Percentiles rank a stretch among this genome's conserved stretches.
Conservation (phyloP, 2,113 vertebrate genomes). For the Rhea americana region DNA sequence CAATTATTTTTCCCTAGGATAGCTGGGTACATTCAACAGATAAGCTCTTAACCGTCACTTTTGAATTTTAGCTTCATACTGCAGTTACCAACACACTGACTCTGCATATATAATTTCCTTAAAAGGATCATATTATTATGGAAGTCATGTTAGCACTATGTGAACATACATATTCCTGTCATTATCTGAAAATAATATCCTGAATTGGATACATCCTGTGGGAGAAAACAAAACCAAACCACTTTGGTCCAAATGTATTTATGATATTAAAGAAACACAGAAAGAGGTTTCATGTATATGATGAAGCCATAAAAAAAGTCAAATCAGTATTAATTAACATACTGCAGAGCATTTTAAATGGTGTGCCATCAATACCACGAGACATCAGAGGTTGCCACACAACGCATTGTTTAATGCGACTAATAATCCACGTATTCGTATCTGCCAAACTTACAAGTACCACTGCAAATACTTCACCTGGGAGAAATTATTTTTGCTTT, state of each 20-base stretch:
- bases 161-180: background rate
- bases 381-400: accelerated
- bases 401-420: background rate
- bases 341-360: background rate
- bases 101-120: slow-evolving; percentile 42
- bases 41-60: slow-evolving; percentile 54
- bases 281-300: background rate
- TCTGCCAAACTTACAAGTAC: background rate
- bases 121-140: slow-evolving; percentile 6
- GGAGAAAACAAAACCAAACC: slow-evolving; percentile 21
- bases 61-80: slow-evolving; percentile 4
- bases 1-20: slow-evolving; percentile 38
- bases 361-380: background rate
- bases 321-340: background rate
- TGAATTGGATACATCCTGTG: background rate
- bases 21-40: background rate
- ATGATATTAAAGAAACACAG: background rate
- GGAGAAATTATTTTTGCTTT: background rate
- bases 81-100: background rate
- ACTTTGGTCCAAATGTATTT: background rate
- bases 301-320: background rate
- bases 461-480: background rate
- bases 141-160: background rate
- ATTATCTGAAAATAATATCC: slow-evolving; percentile 46
- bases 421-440: accelerated